Evolutionary conservation across 2,888 invertebrate species (phyloP), one percentile per base, ranked within the genome.

Genomic region (Diloba caeruleocephala): DNA sequence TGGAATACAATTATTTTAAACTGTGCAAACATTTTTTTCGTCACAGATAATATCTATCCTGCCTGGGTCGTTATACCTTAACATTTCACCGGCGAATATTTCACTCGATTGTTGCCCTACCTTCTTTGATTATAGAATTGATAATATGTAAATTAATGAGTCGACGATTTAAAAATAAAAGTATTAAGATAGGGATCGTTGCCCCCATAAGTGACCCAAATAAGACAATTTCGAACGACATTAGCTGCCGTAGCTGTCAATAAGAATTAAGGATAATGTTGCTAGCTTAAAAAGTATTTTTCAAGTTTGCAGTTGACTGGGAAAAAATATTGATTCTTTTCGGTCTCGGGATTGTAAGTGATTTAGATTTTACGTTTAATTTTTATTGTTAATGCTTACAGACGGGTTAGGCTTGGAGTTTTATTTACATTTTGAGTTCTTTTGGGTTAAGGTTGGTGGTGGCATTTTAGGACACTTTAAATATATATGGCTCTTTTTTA

Each of bases 131-230:
- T 85, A 82, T 82, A 76, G 79, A 71, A 75, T 82, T 85, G 91
- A 91, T 91, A 90, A 91, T 84, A 92, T 91, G 90, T 85, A 90
- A 90, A 92, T 89, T 82, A 85, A 84, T 66, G 71, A 82, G 69
- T 76, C 85, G 84, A 83, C 84, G 87, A 88, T 85, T 83, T 84
- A 76, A 85, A 87, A 90, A 89, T 84, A 89, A 89, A 90, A 87
- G 86, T 80, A 85, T 87, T 84, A 85, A 77, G 70, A 60, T 62
- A 52, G 80, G 77, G 91, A 87, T 88, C 90, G 76, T 81, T 88
- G 89, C 74, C 87, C 90, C 84, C 75, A 72, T 80, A 85, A 87
- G 81, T 92, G 90, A 91, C 91, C 91, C 87, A 91, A 90, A 90
- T 91, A 92, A 90, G 85, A 89, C 87, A 85, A 89, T 83, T 82